Evolutionary conservation across 2,797 vertebrate genomes (phyloP).

Genomic region (Hypotaenidia philippensis): DNA sequence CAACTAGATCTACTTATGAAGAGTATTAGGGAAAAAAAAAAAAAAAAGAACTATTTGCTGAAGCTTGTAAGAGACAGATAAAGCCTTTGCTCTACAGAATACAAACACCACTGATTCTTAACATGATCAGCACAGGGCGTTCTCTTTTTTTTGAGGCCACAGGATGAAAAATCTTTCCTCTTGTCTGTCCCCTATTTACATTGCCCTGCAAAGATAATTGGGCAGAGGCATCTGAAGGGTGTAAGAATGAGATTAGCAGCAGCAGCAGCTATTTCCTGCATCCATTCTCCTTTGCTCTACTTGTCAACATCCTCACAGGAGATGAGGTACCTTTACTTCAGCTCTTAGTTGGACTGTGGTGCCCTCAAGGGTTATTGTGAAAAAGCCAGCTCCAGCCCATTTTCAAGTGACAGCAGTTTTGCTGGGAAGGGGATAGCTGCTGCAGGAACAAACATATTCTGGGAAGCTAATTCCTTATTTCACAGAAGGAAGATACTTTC

Average conservation of each 20-base stretch:
- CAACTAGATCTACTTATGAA: not conserved
- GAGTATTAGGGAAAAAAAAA: not conserved
- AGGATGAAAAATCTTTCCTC: not conserved
- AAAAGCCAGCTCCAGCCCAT: not conserved
- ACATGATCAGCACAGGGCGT: not conserved
- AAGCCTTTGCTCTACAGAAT: not conserved
- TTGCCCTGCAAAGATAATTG: not conserved
- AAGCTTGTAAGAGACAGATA: not conserved
- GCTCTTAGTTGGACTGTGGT: not conserved
- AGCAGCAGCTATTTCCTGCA: not conserved
- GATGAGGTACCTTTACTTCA: not conserved
- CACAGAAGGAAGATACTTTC: not conserved
- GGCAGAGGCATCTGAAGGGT: not conserved
- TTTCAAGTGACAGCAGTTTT: not conserved
- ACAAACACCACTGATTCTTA: not conserved
- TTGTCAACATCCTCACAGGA: not conserved
- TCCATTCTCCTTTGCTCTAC: conserved; percentile 21
- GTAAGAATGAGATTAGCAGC: not conserved
- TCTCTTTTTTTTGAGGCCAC: not conserved
- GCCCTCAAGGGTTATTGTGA: not conserved
- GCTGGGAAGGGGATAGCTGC: not conserved
- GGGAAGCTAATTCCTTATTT: not conserved
- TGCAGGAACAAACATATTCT: not conserved
- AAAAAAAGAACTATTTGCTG: not conserved
- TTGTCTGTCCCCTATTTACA: not conserved